Conservation (phyloP, 2,113 vertebrate species). For the Sinocyclocheilus anshuiensis region DNA sequence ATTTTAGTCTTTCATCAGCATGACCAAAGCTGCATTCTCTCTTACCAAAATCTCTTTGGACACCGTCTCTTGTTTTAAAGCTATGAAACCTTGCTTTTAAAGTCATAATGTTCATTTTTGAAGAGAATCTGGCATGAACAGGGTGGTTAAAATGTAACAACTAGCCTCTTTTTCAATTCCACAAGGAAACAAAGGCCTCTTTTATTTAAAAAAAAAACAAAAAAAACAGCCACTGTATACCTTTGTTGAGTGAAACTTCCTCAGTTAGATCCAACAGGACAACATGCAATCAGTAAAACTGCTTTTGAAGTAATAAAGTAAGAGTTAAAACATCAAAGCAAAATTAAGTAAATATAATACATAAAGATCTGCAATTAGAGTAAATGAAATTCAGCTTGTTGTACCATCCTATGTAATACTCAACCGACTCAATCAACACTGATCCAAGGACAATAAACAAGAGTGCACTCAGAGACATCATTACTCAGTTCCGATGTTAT, state of each 20-base stretch:
- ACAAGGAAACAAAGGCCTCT: not conserved
- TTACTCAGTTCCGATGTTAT: constrained; percentile 61
- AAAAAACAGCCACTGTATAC: not conserved
- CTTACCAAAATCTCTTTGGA: not conserved
- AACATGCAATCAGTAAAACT: constrained; percentile 21
- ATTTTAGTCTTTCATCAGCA: not conserved
- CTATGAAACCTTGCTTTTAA: not conserved
- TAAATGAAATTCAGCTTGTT: constrained; percentile 13
- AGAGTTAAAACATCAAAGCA: constrained; percentile 7
- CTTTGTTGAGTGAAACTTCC: not conserved
- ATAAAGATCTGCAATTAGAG: constrained; percentile 27
- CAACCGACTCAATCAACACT: constrained; percentile 50
- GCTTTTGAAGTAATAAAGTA: not conserved
- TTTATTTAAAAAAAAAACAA: not conserved
- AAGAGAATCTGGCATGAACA: constrained; percentile 7
- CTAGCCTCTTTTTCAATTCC: not conserved
- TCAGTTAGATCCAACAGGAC: not conserved
- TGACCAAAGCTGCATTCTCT: not conserved
- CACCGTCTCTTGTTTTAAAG: not conserved
- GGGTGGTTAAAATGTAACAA: not conserved
- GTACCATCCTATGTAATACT: not conserved
- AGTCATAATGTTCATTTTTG: not conserved
- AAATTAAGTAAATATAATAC: constrained; percentile 10
- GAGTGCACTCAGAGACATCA: constrained; percentile 56
- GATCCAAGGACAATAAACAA: constrained; percentile 65